These are phyloP conservation scores for Strongylocentrotus purpuratus DNA, from an alignment of 35 echinoderm and acorn worm genomes.

Conservation along the genomic window DNA sequence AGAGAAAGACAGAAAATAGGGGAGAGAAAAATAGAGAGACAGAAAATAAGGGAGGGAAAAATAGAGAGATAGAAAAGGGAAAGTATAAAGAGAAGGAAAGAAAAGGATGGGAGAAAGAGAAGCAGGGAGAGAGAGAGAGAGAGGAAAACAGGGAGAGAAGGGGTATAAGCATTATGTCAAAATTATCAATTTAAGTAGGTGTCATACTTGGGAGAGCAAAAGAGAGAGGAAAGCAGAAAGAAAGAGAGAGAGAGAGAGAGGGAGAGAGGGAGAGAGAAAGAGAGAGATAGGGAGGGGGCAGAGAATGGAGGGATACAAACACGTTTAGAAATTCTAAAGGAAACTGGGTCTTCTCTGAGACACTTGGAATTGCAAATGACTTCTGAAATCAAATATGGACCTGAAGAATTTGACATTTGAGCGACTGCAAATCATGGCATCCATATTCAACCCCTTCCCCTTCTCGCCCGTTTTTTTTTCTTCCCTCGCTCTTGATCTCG, in stretches of 20 bases:
- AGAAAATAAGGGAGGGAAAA: not conserved
- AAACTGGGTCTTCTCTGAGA: not conserved
- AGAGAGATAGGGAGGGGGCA: not conserved
- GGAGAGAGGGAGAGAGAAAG: not conserved
- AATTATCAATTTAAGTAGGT: not conserved
- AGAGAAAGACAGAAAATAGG: not conserved
- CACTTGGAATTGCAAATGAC: slow-evolving; percentile 2
- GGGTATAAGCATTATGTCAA: too few species aligned
- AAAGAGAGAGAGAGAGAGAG: not conserved
- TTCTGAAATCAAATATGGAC: not conserved
- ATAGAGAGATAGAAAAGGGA: not conserved
- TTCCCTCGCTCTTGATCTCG: not conserved
- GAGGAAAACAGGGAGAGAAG: too few species aligned
- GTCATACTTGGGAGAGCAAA: not conserved
- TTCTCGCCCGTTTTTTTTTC: not conserved
- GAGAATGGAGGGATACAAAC: not conserved
- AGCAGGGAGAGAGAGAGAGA: not conserved
- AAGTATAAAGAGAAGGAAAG: not conserved
- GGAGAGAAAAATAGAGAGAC: not conserved
- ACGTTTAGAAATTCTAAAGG: not conserved
- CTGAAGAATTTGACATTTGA: not conserved
- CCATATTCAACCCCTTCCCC: not conserved
- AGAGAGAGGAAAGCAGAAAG: not conserved
- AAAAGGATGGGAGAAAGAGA: not conserved
- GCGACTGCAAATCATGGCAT: not conserved